Evolutionary conservation across 2,797 vertebrate species (phyloP).

Genomic region (Ibycter americanus): DNA sequence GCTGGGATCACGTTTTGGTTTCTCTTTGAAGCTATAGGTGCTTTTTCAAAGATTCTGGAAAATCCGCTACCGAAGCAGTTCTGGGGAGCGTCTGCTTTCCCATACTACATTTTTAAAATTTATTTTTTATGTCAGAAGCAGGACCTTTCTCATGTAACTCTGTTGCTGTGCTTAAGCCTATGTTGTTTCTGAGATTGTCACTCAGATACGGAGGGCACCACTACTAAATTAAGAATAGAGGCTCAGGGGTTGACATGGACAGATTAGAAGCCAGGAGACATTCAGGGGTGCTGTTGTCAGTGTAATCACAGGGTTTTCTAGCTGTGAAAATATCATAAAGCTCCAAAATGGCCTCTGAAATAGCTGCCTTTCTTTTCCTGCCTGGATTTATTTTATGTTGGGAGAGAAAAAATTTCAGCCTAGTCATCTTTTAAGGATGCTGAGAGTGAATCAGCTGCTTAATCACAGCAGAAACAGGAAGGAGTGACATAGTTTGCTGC

Average conservation of each 20-base stretch:
- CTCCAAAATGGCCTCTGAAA: background rate
- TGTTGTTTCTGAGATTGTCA: background rate
- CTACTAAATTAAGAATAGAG: background rate
- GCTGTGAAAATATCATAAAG: background rate
- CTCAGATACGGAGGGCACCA: background rate
- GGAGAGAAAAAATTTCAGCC: background rate
- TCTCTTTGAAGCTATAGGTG: background rate
- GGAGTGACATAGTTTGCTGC: background rate
- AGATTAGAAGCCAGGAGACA: background rate
- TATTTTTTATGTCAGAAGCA: background rate
- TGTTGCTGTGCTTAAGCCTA: background rate
- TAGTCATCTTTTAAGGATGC: background rate
- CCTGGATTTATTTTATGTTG: background rate
- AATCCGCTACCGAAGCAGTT: background rate
- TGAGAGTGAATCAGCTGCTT: conserved; percentile 3
- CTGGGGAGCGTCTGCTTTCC: background rate
- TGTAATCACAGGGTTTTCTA: background rate
- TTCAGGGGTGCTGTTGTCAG: background rate
- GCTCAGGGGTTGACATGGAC: background rate
- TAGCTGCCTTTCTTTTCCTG: background rate
- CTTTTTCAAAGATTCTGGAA: background rate
- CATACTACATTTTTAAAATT: background rate
- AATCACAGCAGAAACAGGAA: background rate
- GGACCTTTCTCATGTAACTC: background rate
- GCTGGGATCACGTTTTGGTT: background rate